Evolutionary conservation across 2,113 vertebrate species (phyloP).

Genomic region (Ptilonorhynchus violaceus): DNA sequence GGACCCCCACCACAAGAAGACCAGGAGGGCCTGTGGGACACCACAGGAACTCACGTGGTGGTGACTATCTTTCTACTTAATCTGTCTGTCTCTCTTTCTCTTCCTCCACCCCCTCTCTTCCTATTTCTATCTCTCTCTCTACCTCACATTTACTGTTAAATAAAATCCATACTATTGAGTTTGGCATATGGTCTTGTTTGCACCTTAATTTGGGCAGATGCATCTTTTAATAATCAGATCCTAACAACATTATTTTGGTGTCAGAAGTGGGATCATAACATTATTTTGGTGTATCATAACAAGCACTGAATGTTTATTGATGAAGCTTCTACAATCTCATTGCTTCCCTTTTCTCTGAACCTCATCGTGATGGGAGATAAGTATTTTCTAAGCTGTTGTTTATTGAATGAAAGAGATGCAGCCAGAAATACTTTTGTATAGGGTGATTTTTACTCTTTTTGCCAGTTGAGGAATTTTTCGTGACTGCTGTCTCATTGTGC

Average conservation of each 20-base stretch:
- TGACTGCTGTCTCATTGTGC: neutral
- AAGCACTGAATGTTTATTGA: neutral
- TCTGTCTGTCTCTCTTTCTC: too few relatives aligned
- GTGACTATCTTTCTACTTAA: too few relatives aligned
- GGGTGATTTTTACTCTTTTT: neutral
- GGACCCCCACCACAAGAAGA: too few relatives aligned
- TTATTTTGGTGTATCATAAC: neutral
- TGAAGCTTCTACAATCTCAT: neutral
- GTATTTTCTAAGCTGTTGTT: neutral
- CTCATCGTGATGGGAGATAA: fast-evolving
- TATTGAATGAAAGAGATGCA: neutral
- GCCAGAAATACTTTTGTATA: neutral
- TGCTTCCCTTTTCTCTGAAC: neutral
- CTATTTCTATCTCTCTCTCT: too few relatives aligned
- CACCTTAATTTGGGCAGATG: neutral
- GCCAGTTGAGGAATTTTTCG: fast-evolving
- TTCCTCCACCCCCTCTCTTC: too few relatives aligned
- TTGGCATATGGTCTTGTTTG: neutral
- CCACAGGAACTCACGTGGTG: too few relatives aligned
- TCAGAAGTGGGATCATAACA: neutral
- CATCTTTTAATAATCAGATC: neutral
- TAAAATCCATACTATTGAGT: neutral
- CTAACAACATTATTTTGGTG: neutral
- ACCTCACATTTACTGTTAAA: too few relatives aligned
- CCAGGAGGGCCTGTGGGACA: too few relatives aligned